Base-by-base conservation (phyloP, 2,888 invertebrate genomes). In the Erynnis tages region DNA sequence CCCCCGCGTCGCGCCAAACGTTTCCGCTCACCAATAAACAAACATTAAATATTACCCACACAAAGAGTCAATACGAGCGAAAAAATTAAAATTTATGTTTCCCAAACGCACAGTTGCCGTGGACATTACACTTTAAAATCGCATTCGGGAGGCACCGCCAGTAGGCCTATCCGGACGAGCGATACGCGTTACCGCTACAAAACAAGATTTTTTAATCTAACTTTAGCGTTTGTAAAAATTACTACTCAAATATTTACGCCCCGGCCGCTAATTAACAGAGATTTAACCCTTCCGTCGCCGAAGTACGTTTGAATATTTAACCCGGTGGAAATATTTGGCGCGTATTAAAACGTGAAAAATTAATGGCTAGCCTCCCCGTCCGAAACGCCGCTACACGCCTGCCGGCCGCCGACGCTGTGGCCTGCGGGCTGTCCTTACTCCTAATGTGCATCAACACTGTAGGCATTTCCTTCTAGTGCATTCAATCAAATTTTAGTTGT, bases 181-280 rank as follows among this genome's bases (percentile, higher is more conserved):
- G 62, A 57, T 60, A 63, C 68, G 69, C 70, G 71, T 71, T 58
- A 62, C 61, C 68, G 67, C 75, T 71, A 73, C 76, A 79, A 76
- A 81, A 80, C 81, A 80, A 79, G 66, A 74, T 82, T 88, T 84
- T 72, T 89, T 88, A 90, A 89, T 90, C 86, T 82, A 90, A 89
- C 88, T 90, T 89, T 84, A 80, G 80, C 88, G 84, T 89, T 88
- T 86, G 88, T 86, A 90, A 90, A 90, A 90, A 90, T 89, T 86
- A 89, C 85, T 86, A 82, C 84, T 89, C 88, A 87, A 89, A 89
- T 78, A 89, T 89, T 86, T 77, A 90, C 76, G 69, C 73, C 75
- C 55, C 68, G 69, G 81, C 83, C 80, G 71, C 86, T 86, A 88
- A 88, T 88, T 88, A 88, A 89, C 86, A 78, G 83, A 81, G 87